Evolutionary conservation across 1,140 invertebrate genomes (phyloP), one percentile per base, ranked within the genome.

Genomic region (Musca domestica): DNA sequence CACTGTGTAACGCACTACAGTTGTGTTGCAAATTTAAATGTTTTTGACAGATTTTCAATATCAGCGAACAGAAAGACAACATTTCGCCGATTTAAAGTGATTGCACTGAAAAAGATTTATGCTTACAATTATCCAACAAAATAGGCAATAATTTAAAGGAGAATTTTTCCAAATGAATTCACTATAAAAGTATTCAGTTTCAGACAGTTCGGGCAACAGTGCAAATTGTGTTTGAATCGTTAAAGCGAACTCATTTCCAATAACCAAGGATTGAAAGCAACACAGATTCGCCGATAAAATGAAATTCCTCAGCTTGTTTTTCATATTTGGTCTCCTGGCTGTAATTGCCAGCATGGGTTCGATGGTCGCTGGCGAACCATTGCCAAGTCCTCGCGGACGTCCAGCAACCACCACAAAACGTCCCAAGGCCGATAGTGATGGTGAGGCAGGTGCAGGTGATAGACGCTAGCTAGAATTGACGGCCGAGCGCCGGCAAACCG

Each of bases 281-380:
- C 34, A 41, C 10, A 5, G 27, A 30, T 30, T 30, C 3, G 27
- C 2, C n/a, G 9, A 34, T n/a, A 61, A 61, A 12, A 80, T 80
- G 77, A 79, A 80, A 76, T 80, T 76, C 74, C 70, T 80, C 10
- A 76, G 69, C 49, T 54, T 76, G 66, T 78, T 80, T 41, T 61
- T 80, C 20, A 34, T 80, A 10, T 70, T 80, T 17, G 77, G 71
- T 5, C 9, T 80, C 15, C 41, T 80, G 51, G 77, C 76, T 1
- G 22, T 80, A 22, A 64, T 80, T 54, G 72, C 76, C 20, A 73
- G 70, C 47, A 51, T 80, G 61, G 74, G 73, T 73, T 71, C 74
- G 2, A 70, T 75, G 25, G 49, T 34, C 19, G 6, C 3, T 25
- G 66, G 63, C 23, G 63, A 66, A 15, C 76, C 77, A 2, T 5